These are phyloP conservation scores for Zaprionus africanus DNA, from an alignment of 1,140 invertebrate genomes.

Conservation along the genomic window DNA sequence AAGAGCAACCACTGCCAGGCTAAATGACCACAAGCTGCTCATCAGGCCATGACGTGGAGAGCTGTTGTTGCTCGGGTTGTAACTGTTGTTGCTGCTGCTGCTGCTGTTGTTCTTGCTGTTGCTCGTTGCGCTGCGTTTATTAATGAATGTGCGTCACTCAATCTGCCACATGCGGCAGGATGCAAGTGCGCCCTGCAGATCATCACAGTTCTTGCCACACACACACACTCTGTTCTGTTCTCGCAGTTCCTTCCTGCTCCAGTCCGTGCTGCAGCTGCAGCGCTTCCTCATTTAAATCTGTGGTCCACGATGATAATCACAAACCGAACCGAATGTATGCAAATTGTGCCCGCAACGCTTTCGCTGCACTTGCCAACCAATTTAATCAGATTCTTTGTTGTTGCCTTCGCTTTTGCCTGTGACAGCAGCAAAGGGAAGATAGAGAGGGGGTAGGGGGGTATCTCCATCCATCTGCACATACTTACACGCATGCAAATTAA, in stretches of 20 bases:
- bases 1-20: conserved; percentile 36
- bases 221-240: neutral
- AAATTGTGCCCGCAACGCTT: conserved; percentile 61
- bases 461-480: conserved; percentile 5
- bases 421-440: neutral
- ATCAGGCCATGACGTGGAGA: conserved; percentile 48
- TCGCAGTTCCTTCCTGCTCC: conserved; percentile 1
- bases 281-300: conserved; percentile 71
- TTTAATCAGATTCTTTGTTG: conserved; percentile 69
- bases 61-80: conserved; percentile 2
- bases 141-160: conserved; percentile 67
- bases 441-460: neutral
- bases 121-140: conserved; percentile 56
- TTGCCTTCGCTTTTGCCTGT: conserved; percentile 8
- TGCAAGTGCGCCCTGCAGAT: conserved; percentile 28
- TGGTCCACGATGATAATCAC: conserved; percentile 75
- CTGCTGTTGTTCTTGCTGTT: conserved; percentile 20
- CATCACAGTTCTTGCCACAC: conserved; percentile 11
- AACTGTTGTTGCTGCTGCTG: conserved; percentile 23
- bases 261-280: conserved; percentile 1
- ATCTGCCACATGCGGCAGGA: conserved; percentile 60
- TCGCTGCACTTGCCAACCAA: conserved; percentile 60
- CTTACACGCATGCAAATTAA: conserved; percentile 61
- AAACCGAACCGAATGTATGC: conserved; percentile 76
- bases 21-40: conserved; percentile 68